phyloP scores from a whole-genome alignment of 1,140 invertebrate species.

The Oryzaephilus surinamensis region DNA sequence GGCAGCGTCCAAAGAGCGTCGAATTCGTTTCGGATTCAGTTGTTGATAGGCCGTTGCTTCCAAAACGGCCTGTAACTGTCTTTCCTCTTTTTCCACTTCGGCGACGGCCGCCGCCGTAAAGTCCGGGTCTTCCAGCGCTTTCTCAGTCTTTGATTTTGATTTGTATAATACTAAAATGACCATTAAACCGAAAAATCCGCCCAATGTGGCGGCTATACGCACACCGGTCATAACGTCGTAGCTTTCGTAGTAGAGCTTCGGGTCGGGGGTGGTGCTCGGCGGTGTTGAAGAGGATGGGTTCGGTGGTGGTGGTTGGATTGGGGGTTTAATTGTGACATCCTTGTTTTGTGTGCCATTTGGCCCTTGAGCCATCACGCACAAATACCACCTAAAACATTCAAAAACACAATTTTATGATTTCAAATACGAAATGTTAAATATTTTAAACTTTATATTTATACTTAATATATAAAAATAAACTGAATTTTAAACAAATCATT shows the following conservation, averaged over 20 bases:
- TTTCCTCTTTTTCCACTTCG: conserved; percentile 67
- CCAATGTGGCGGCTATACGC: conserved; percentile 76
- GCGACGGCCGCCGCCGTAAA: conserved; percentile 57
- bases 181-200: conserved; percentile 80
- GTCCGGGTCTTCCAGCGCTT: conserved; percentile 56
- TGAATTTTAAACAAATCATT: too few species aligned
- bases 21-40: conserved; percentile 40
- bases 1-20: conserved; percentile 40
- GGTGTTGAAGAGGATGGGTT: neutral
- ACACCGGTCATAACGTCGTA: conserved; percentile 87
- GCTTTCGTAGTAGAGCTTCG: conserved; percentile 60
- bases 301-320: conserved; percentile 2
- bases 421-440: too few species aligned
- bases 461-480: too few species aligned
- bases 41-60: conserved; percentile 52
- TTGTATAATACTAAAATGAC: conserved; percentile 80
- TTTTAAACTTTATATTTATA: too few species aligned
- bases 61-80: conserved; percentile 56
- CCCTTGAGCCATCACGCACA: conserved; percentile 26
- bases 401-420: too few species aligned
- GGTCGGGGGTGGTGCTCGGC: neutral
- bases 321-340: conserved; percentile 19
- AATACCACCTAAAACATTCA: too few species aligned
- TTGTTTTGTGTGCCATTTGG: conserved; percentile 21
- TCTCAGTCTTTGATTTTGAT: conserved; percentile 61